Evolutionary conservation across 1,140 invertebrate genomes (phyloP), one percentile per base, ranked within the genome.

Genomic region (Bathynomus jamesi): DNA sequence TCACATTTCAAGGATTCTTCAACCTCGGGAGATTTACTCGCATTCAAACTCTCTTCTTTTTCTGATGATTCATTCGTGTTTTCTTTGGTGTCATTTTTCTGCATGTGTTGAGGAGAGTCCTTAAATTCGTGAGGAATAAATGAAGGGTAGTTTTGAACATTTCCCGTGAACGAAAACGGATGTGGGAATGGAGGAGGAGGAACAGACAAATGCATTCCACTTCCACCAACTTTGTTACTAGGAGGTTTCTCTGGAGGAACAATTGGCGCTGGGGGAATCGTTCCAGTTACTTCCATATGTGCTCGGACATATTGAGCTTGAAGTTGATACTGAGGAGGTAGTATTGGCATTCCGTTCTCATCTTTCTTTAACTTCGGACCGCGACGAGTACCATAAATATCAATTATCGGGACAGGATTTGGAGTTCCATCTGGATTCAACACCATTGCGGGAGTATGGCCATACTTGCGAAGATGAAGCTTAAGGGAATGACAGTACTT

Each of bases 401-500:
- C 94, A 72, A 96, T 94, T 0, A 95, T 90, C 69, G 91, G 89
- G 29, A 91, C 80, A 0, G 91, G 91, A 81, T 94, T 95, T 0
- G 91, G 91, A 0, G 91, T 89, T 2, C 93, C 94, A 76, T 96
- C 94, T 21, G 90, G 85, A 78, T 96, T 94, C 1, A 95, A 82
- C 7, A 95, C 91, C 83, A 91, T 89, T 0, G 89, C 90, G 0
- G 94, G 92, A 76, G 89, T 88, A 80, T 99, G 96, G 40, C 85
- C 83, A 79, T 96, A 95, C 80, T 99, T 99, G 3, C 93, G 85
- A 17, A 99, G 82, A 82, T 99, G 98, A 0, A 97, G 85, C 80
- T 99, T 99, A 0, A 99, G 83, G 29, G 93, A 95, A 83, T 99
- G 97, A 78, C 94, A 97, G 81, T 99, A 99, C 81, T 99, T 99